phyloP scores from a whole-genome alignment of 92 coral and sea anemone species.

The Hydrozoanthus gracilis region DNA sequence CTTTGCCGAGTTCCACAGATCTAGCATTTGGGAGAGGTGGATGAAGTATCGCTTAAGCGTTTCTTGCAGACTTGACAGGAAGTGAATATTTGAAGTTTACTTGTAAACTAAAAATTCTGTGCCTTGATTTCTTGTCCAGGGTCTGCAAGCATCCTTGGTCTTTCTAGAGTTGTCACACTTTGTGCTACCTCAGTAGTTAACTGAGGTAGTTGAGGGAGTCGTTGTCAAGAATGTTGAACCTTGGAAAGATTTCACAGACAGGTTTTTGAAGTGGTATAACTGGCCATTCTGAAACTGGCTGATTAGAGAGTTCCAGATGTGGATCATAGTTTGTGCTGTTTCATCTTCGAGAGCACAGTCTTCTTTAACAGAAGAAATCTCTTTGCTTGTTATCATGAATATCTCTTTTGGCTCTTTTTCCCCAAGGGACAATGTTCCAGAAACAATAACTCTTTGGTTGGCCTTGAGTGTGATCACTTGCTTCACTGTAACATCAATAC shows the following conservation, averaged over 20 bases:
- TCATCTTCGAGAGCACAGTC: slow-evolving; percentile 37
- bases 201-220: slow-evolving; percentile 41
- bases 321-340: slow-evolving; percentile 33
- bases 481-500: slow-evolving; percentile 21
- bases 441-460: slow-evolving; percentile 41
- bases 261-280: slow-evolving; percentile 39
- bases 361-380: slow-evolving; percentile 43
- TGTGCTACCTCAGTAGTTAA: slow-evolving; percentile 17
- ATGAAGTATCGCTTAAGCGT: slow-evolving; percentile 29
- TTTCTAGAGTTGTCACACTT: slow-evolving; percentile 4
- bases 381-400: slow-evolving; percentile 14
- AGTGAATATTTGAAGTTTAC: slow-evolving; percentile 26
- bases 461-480: slow-evolving; percentile 36
- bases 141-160: slow-evolving; percentile 43
- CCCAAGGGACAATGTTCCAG: slow-evolving; percentile 43
- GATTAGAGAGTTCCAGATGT: slow-evolving; percentile 51
- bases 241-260: slow-evolving; percentile 47
- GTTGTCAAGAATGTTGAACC: slow-evolving; percentile 56
- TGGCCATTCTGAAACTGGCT: slow-evolving; percentile 40
- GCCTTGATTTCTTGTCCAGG: slow-evolving; percentile 46
- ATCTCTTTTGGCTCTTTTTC: slow-evolving; percentile 33
- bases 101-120: slow-evolving; percentile 41
- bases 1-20: slow-evolving; percentile 33
- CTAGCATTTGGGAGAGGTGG: slow-evolving; percentile 31
- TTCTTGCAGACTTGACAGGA: slow-evolving; percentile 40